phyloP scores from a whole-genome alignment of 1,140 invertebrate species.

The Diuraphis noxia region DNA sequence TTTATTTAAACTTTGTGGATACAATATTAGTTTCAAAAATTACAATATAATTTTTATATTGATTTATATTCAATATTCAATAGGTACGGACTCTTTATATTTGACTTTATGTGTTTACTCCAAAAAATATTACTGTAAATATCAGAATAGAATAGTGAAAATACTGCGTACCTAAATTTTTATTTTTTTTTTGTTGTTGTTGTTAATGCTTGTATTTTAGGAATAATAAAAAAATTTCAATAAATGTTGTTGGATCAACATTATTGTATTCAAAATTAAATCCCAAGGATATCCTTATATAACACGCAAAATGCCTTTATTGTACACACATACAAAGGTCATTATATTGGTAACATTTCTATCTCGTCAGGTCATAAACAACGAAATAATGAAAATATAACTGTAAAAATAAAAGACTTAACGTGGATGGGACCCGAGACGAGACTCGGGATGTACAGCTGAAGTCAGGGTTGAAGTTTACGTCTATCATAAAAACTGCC shows the following conservation, averaged over 20 bases:
- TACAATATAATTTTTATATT: neutral
- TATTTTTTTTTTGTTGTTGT: neutral
- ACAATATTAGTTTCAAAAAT: too few species aligned
- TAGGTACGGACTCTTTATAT: neutral
- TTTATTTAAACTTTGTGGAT: too few species aligned
- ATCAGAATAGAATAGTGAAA: neutral
- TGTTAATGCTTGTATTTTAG: neutral
- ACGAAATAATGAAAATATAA: conserved; percentile 14
- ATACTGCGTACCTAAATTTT: neutral
- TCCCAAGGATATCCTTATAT: neutral
- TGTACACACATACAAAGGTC: neutral
- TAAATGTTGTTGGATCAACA: neutral
- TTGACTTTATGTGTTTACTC: neutral
- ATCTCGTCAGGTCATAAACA: neutral
- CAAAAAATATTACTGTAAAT: neutral
- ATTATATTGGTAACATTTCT: conserved; percentile 5
- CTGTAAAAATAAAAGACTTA: neutral
- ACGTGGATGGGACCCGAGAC: neutral
- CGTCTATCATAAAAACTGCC: neutral
- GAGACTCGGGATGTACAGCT: neutral
- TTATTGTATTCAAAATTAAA: neutral
- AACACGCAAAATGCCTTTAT: neutral
- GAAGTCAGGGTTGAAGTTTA: neutral
- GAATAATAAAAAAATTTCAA: neutral
- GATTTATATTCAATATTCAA: neutral